A percentile compares a stretch with the other conserved stretches of the same genome.
phyloP scores from a whole-genome alignment of 2,888 invertebrate species.

The Thereva nobilitata region DNA sequence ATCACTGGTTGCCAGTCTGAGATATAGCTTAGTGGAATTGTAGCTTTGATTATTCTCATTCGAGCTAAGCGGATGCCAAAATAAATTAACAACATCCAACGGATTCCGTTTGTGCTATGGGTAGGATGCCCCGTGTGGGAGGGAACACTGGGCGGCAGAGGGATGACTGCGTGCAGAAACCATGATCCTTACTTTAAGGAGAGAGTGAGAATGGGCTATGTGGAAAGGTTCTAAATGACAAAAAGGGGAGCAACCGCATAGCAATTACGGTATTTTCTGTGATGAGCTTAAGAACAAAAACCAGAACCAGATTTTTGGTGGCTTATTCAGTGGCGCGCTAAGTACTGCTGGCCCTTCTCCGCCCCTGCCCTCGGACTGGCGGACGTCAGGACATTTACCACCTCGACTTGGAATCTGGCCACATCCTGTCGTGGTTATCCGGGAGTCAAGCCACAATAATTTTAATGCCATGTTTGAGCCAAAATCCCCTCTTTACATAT shows the following conservation, averaged over 20 bases:
- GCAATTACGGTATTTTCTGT: constrained; percentile 35
- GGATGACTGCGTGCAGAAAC: constrained; percentile 23
- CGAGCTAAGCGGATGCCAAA: constrained; percentile 37
- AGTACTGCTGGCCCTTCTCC: constrained; percentile 8
- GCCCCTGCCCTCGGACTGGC: constrained; percentile 15
- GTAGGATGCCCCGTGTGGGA: too few species aligned
- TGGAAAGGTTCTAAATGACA: constrained; percentile 31
- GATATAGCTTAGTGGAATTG: constrained; percentile 20
- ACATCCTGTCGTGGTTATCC: constrained; percentile 22
- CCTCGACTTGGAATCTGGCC: constrained; percentile 35
- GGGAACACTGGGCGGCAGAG: neutral
- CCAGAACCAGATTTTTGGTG: constrained; percentile 26
- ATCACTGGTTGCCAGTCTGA: constrained; percentile 18
- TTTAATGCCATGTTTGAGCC: constrained; percentile 32
- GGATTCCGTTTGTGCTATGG: constrained; percentile 25
- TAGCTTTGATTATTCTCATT: constrained; percentile 34
- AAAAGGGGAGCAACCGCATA: constrained; percentile 34
- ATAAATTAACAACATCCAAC: constrained; percentile 38
- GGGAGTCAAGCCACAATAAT: constrained; percentile 31
- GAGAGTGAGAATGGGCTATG: neutral
- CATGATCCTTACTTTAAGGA: too few species aligned
- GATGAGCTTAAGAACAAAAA: constrained; percentile 29
- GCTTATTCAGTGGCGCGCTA: constrained; percentile 21
- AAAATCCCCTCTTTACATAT: constrained; percentile 21
- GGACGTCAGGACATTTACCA: neutral